phyloP scores from a whole-genome alignment of 2,113 vertebrate species.

The Antigone vipio region DNA sequence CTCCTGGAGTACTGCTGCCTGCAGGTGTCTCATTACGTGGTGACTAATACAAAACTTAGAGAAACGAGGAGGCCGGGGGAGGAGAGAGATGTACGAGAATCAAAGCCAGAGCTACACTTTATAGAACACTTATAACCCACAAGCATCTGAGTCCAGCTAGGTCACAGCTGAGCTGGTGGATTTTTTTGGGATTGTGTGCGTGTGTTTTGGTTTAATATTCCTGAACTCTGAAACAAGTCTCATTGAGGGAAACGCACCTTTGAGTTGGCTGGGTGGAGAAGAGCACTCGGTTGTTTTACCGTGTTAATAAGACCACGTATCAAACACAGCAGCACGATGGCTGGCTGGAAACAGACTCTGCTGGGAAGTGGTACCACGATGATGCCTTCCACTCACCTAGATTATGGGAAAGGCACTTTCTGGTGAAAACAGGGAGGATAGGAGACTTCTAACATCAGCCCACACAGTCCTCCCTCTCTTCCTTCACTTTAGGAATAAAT shows the following conservation, averaged over 20 bases:
- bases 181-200: not conserved
- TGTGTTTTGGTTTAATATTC: not conserved
- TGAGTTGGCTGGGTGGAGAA: not conserved
- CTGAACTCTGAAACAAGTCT: not conserved
- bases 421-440: not conserved
- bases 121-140: not conserved
- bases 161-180: not conserved
- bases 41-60: not conserved
- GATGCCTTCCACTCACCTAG: not conserved
- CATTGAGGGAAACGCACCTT: not conserved
- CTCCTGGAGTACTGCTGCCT: not conserved
- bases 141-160: not conserved
- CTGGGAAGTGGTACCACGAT: not conserved
- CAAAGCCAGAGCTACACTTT: not conserved
- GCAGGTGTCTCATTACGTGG: not conserved
- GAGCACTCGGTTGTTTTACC: not conserved
- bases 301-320: not conserved
- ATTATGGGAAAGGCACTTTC: not conserved
- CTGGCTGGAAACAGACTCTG: not conserved
- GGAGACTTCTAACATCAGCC: not conserved
- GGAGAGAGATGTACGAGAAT: not conserved
- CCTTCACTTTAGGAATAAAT: not conserved
- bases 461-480: not conserved
- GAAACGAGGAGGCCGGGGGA: not conserved
- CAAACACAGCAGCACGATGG: not conserved